Percentiles rank a stretch among this genome's conserved stretches.
Conservation (phyloP, 1,140 invertebrate genomes). For the Hycleus phaleratus region DNA sequence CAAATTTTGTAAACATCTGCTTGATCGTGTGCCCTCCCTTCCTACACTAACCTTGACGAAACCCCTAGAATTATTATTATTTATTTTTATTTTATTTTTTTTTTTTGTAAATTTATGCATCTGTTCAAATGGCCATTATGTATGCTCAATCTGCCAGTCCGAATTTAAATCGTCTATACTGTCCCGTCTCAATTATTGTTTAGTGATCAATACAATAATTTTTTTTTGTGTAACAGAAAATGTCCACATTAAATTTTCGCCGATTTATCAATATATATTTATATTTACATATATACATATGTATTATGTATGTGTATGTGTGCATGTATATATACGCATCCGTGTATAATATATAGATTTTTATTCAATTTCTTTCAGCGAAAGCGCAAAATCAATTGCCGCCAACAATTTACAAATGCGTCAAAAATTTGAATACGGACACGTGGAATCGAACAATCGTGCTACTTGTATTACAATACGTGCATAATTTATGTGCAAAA, state of each 20-base stretch:
- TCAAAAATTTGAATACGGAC: constrained; percentile 30
- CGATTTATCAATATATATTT: too few species aligned
- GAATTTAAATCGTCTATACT: background rate
- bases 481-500: constrained; percentile 33
- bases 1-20: constrained; percentile 36
- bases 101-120: constrained; percentile 34
- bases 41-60: constrained; percentile 21
- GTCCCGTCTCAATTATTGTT: background rate
- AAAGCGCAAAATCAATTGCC: constrained; percentile 11
- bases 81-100: constrained; percentile 1
- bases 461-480: constrained; percentile 33
- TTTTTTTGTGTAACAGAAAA: background rate
- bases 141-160: constrained; percentile 9
- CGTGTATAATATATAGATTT: too few species aligned
- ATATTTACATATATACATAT: too few species aligned
- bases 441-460: constrained; percentile 27
- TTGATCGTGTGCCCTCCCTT: constrained; percentile 15
- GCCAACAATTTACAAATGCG: background rate
- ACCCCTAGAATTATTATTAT: constrained; percentile 15
- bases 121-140: constrained; percentile 23
- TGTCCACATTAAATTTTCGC: too few species aligned
- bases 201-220: background rate
- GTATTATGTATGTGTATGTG: too few species aligned
- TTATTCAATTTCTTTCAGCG: too few species aligned
- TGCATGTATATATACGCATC: too few species aligned